phyloP scores from a whole-genome alignment of 2,888 invertebrate species.

The Tipula helvola region DNA sequence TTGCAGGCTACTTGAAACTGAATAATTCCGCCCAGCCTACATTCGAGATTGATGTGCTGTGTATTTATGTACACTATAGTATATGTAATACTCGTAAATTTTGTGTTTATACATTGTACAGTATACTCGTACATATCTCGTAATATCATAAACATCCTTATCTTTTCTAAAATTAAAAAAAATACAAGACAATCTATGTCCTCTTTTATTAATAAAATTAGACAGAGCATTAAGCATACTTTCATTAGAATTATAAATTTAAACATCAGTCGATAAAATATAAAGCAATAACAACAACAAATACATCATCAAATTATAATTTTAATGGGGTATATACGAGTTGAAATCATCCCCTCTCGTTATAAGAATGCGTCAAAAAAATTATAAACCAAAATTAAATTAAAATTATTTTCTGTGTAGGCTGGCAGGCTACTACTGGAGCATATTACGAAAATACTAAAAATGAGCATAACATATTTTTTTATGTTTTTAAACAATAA shows the following conservation, averaged over 20 bases:
- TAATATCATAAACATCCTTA: too few species aligned
- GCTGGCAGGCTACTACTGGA: not conserved
- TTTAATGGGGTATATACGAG: not conserved
- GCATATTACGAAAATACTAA: not conserved
- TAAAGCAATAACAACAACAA: not conserved
- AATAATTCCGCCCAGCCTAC: too few species aligned
- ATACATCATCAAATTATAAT: not conserved
- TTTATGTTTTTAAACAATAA: not conserved
- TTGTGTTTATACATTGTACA: too few species aligned
- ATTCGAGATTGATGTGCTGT: too few species aligned
- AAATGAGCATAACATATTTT: not conserved
- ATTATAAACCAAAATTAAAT: not conserved
- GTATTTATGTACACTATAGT: too few species aligned
- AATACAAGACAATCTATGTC: not conserved
- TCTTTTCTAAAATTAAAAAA: too few species aligned
- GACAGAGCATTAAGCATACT: not conserved
- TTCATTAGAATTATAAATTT: not conserved
- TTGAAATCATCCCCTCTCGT: not conserved
- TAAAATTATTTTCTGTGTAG: not conserved
- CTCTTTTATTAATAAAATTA: not conserved
- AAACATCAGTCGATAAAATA: not conserved
- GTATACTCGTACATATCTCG: too few species aligned
- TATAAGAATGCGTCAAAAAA: not conserved
- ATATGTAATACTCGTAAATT: too few species aligned
- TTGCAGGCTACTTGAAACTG: too few species aligned